A percentile compares a stretch with the other conserved stretches of the same genome.
phyloP scores from a whole-genome alignment of 2,113 vertebrate genomes.

The Capreolus pygargus region DNA sequence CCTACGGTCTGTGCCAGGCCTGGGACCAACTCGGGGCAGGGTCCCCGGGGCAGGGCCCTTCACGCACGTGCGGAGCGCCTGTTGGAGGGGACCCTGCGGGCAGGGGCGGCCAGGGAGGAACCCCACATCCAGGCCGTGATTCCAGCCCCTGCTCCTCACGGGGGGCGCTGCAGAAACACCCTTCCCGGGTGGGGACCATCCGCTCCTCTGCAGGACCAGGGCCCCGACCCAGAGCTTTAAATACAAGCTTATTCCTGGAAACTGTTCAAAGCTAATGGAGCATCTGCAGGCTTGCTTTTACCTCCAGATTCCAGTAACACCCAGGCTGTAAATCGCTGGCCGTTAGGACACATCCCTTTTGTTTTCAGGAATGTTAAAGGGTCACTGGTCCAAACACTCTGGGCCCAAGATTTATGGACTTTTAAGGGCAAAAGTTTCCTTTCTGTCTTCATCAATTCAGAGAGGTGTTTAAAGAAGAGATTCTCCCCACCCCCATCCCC shows the following conservation, averaged over 20 bases:
- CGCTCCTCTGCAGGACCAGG: neutral
- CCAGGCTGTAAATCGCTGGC: neutral
- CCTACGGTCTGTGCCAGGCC: neutral
- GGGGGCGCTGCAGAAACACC: neutral
- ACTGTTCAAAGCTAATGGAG: neutral
- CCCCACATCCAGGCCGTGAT: neutral
- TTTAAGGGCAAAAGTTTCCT: neutral
- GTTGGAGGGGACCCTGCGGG: neutral
- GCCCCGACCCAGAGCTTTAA: neutral
- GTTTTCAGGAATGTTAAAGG: neutral
- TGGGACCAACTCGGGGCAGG: neutral
- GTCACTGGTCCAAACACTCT: neutral
- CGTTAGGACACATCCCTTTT: neutral
- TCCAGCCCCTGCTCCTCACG: neutral
- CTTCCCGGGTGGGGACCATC: accelerated
- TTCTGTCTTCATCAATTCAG: neutral
- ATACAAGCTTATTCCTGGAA: neutral
- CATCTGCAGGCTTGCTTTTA: neutral
- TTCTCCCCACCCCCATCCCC: neutral
- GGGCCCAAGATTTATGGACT: neutral
- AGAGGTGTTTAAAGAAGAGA: neutral
- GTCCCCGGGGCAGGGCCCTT: neutral
- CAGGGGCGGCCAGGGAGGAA: neutral
- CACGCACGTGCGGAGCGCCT: neutral
- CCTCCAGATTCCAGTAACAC: neutral